Evolutionary conservation across 2,797 vertebrate species (phyloP).

Genomic region (Sebastolobus alascanus): DNA sequence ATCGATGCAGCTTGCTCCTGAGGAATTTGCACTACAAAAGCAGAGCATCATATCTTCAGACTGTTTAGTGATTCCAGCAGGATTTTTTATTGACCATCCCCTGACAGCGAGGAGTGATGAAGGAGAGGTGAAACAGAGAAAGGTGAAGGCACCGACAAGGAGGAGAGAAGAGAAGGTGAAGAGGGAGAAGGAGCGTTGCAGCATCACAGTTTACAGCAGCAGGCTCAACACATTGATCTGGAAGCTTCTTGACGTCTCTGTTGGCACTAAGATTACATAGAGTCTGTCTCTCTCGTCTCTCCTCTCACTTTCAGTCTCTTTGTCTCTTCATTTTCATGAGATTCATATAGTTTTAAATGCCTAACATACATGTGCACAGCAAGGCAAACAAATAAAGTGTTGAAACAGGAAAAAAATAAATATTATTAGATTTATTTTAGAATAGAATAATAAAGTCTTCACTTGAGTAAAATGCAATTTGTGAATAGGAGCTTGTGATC

Average conservation of each 20-base stretch:
- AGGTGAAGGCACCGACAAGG: background rate
- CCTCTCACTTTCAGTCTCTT: background rate
- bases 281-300: background rate
- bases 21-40: constrained; percentile 9
- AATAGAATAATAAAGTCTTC: background rate
- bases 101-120: constrained; percentile 23
- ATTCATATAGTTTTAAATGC: background rate
- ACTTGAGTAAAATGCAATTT: background rate
- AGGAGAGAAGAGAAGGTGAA: background rate
- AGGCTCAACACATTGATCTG: constrained; percentile 38
- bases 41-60: constrained; percentile 6
- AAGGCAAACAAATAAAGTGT: background rate
- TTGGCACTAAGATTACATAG: constrained; percentile 19
- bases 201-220: constrained; percentile 16
- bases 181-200: constrained; percentile 5
- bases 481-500: background rate
- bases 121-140: background rate
- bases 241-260: constrained; percentile 31
- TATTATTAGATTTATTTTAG: background rate
- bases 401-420: background rate
- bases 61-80: constrained; percentile 39
- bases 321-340: background rate
- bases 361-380: background rate
- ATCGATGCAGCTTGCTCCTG: background rate
- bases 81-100: constrained; percentile 32